phyloP scores from a whole-genome alignment of 2,797 vertebrate species.

The Pteronotus mesoamericanus region DNA sequence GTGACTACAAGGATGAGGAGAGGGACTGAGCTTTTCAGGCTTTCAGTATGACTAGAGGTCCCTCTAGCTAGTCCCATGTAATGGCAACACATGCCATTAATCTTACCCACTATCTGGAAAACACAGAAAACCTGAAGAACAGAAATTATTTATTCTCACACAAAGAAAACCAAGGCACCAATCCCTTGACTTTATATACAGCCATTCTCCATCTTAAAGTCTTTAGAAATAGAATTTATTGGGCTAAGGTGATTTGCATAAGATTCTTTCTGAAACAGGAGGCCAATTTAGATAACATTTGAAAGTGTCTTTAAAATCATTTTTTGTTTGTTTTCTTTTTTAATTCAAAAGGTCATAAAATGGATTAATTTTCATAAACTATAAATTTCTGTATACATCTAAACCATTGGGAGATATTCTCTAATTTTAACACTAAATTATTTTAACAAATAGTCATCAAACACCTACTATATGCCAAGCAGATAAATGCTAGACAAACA shows the following conservation, averaged over 20 bases:
- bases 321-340: background rate
- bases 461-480: background rate
- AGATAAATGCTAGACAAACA: background rate
- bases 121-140: background rate
- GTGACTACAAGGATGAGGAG: background rate
- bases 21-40: background rate
- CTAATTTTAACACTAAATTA: conserved; percentile 12
- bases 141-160: background rate
- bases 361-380: background rate
- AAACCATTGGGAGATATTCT: background rate
- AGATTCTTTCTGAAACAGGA: conserved; percentile 23
- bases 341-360: background rate
- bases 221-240: background rate
- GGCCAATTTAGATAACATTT: background rate
- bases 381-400: background rate
- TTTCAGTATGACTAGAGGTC: background rate
- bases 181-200: background rate
- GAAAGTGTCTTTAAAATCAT: background rate
- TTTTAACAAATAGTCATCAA: conserved; percentile 18
- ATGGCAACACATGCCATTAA: background rate
- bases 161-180: background rate
- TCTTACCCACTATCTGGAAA: background rate
- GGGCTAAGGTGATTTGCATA: background rate
- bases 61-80: background rate
- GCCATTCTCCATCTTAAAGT: background rate